These are phyloP conservation scores for Tricholauxania praeusta DNA, from an alignment of 2,888 invertebrate species.

Conservation along the genomic window DNA sequence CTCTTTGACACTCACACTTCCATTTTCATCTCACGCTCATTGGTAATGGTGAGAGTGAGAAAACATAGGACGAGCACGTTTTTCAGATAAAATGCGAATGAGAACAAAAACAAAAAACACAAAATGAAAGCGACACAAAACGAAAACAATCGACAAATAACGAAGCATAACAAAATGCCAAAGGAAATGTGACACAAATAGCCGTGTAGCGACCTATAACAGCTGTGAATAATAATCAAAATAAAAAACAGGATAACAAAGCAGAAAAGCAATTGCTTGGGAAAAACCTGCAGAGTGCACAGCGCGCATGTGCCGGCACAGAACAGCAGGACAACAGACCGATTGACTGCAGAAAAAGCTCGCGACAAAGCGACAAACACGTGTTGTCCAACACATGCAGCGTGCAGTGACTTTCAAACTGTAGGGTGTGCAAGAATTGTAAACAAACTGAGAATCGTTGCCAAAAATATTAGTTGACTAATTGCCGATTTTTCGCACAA, in stretches of 20 bases:
- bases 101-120: not conserved
- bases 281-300: too few relatives aligned
- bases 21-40: too few relatives aligned
- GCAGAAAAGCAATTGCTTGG: too few relatives aligned
- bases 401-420: constrained; percentile 44
- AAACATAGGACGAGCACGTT: not conserved
- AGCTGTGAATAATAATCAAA: too few relatives aligned
- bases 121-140: not conserved
- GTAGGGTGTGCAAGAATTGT: constrained; percentile 3
- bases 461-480: not conserved
- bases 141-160: constrained; percentile 11
- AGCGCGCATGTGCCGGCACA: too few relatives aligned
- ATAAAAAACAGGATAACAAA: too few relatives aligned
- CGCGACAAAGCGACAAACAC: not conserved
- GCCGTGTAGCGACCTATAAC: not conserved
- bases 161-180: too few relatives aligned
- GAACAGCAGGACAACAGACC: constrained; percentile 1
- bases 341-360: constrained; percentile 8
- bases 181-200: too few relatives aligned
- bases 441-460: not conserved
- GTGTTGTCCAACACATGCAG: not conserved
- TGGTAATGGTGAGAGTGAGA: not conserved
- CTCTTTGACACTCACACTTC: constrained; percentile 41
- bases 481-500: not conserved
- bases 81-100: not conserved